These are phyloP conservation scores for Busseola fusca DNA, from an alignment of 2,888 invertebrate genomes.

Conservation along the genomic window DNA sequence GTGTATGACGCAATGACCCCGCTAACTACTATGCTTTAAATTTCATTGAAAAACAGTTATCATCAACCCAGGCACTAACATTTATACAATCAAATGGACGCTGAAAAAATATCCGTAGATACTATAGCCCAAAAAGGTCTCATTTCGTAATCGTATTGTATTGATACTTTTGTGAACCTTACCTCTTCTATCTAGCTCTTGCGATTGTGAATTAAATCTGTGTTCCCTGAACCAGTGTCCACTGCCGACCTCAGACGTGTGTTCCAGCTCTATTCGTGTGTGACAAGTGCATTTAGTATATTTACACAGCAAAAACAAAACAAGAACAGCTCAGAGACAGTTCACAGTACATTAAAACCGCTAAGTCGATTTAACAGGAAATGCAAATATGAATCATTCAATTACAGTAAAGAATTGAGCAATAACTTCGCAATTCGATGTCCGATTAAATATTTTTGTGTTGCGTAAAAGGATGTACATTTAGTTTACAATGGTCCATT, in stretches of 20 bases:
- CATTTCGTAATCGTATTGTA: conserved; percentile 39
- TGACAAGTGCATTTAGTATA: conserved; percentile 87
- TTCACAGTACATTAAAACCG: conserved; percentile 58
- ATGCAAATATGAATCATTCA: conserved; percentile 45
- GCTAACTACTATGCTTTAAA: too few relatives aligned
- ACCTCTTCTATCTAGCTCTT: conserved; percentile 89
- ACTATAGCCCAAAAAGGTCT: conserved; percentile 37
- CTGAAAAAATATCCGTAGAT: conserved; percentile 19
- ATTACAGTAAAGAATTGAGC: conserved; percentile 43
- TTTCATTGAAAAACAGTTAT: background rate
- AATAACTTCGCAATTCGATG: conserved; percentile 45
- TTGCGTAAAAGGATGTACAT: conserved; percentile 49
- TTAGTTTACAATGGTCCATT: conserved; percentile 51
- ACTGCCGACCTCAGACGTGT: conserved; percentile 88
- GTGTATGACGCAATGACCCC: too few relatives aligned
- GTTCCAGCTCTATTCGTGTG: conserved; percentile 88
- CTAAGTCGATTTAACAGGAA: conserved; percentile 32
- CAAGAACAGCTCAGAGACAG: conserved; percentile 74
- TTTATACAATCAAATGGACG: conserved; percentile 47
- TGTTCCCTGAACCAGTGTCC: conserved; percentile 91
- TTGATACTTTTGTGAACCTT: conserved; percentile 71
- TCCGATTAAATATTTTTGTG: conserved; percentile 43
- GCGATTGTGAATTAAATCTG: conserved; percentile 90
- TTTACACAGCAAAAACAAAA: conserved; percentile 88
- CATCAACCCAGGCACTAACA: background rate